Conservation (phyloP, 2,888 invertebrate genomes). For the Callyntrura sp. region DNA sequence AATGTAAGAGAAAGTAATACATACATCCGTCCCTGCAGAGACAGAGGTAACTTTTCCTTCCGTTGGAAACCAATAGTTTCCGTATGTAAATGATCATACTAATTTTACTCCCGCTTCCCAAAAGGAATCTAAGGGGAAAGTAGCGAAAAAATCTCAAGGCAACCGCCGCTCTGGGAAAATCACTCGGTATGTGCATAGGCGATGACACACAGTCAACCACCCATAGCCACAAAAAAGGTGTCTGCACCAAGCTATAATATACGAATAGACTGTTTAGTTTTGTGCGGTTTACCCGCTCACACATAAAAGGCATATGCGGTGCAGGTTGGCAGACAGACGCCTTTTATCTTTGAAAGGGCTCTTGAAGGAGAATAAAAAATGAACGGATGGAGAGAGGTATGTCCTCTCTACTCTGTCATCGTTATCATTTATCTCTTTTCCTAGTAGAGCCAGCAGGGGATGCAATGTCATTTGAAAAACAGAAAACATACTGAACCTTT, state of each 20-base stretch:
- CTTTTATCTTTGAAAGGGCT: neutral
- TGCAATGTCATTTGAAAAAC: neutral
- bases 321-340: neutral
- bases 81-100: conserved; percentile 14
- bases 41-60: conserved; percentile 9
- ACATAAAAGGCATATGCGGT: conserved; percentile 5
- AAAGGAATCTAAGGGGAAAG: neutral
- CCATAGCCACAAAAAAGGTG: neutral
- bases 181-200: no score
- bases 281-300: neutral
- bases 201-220: neutral
- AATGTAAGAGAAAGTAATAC: neutral
- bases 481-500: neutral
- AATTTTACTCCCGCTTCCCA: neutral
- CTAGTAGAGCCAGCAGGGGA: neutral
- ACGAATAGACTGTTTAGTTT: neutral
- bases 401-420: neutral
- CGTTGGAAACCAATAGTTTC: conserved; percentile 4
- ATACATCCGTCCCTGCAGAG: neutral
- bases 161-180: neutral
- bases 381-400: neutral
- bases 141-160: neutral
- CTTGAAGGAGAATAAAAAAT: neutral
- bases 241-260: neutral
- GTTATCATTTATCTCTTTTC: neutral